Evolutionary conservation across 2,888 invertebrate genomes (phyloP).

Genomic region (Ischnura elegans): DNA sequence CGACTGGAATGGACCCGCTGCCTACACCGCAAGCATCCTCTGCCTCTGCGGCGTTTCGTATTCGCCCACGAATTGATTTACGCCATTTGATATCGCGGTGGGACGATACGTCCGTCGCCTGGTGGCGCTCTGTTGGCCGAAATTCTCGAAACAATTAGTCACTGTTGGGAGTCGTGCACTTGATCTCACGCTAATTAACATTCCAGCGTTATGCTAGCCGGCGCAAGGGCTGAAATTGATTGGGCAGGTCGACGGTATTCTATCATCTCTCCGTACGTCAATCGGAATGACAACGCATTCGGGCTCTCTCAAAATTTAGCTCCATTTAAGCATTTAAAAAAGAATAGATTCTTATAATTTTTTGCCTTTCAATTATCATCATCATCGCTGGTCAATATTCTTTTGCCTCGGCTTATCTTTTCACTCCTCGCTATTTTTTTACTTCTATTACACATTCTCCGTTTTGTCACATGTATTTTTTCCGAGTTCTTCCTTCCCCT

Average conservation of each 20-base stretch:
- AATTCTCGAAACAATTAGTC: slow-evolving; percentile 50
- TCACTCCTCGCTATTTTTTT: too few species aligned
- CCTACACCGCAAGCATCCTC: background rate
- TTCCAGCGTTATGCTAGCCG: background rate
- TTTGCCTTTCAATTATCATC: too few species aligned
- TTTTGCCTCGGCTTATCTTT: too few species aligned
- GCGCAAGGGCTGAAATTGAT: background rate
- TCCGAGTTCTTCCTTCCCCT: too few species aligned
- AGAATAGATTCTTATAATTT: too few species aligned
- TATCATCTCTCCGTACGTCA: background rate
- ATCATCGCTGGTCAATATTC: too few species aligned
- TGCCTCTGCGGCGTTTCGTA: background rate
- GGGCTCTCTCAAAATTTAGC: too few species aligned
- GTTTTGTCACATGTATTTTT: too few species aligned
- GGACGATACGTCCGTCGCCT: slow-evolving; percentile 1
- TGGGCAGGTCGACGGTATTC: background rate
- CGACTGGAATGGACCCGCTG: background rate
- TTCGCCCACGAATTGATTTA: slow-evolving; percentile 36
- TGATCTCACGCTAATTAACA: slow-evolving; percentile 19
- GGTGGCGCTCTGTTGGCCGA: background rate
- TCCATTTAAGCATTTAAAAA: too few species aligned
- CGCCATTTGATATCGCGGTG: slow-evolving; percentile 26
- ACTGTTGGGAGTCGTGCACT: background rate
- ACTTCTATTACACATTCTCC: too few species aligned
- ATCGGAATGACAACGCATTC: background rate